These are phyloP conservation scores for Progne subis DNA, from an alignment of 2,113 vertebrate species.

Conservation along the genomic window DNA sequence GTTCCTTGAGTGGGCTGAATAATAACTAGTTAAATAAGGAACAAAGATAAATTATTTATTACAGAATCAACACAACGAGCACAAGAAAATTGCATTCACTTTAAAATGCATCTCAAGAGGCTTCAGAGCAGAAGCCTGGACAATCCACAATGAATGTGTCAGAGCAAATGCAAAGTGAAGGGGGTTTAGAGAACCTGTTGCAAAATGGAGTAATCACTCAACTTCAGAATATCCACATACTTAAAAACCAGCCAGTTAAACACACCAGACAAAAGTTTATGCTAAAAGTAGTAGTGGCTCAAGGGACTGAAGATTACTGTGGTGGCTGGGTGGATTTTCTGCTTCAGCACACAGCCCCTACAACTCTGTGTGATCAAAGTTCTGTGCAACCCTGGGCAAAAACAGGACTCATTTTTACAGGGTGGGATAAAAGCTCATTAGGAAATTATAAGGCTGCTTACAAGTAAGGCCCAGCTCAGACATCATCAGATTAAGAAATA, in stretches of 20 bases:
- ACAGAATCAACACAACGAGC: neutral
- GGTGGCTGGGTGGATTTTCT: neutral
- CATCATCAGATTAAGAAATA: neutral
- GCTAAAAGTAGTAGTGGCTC: neutral
- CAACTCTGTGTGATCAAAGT: neutral
- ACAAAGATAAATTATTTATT: constrained; percentile 12
- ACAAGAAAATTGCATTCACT: neutral
- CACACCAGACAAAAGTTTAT: neutral
- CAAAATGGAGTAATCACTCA: neutral
- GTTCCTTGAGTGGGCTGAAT: neutral
- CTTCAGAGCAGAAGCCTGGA: neutral
- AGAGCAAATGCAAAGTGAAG: neutral
- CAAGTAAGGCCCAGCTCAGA: neutral
- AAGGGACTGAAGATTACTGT: neutral
- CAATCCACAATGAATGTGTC: neutral
- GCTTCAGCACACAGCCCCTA: neutral
- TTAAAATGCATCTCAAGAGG: neutral
- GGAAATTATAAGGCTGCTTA: neutral
- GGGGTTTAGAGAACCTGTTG: neutral
- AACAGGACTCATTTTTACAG: neutral
- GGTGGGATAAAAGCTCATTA: neutral
- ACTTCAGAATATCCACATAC: neutral
- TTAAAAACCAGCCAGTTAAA: neutral
- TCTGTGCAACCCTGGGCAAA: neutral
- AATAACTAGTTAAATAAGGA: constrained; percentile 21